Conservation (phyloP, 2,888 invertebrate genomes). For the Xylocampa areola region DNA sequence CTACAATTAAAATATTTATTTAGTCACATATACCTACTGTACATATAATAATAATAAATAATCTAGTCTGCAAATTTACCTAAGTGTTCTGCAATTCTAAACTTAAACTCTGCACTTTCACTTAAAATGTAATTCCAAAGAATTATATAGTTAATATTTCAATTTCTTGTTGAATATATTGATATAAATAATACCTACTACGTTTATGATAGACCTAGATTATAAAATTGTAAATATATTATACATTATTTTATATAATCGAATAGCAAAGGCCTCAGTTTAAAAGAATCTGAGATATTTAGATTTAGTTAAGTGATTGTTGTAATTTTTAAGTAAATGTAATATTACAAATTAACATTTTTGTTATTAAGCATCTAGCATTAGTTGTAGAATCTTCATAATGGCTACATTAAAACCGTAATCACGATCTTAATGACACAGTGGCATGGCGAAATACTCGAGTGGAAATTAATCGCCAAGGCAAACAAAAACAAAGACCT, state of each 20-base stretch:
- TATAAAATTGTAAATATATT: constrained; percentile 36
- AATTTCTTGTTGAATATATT: not conserved
- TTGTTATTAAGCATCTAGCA: not conserved
- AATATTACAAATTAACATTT: constrained; percentile 1
- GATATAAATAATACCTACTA: constrained; percentile 3
- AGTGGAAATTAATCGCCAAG: too few species aligned
- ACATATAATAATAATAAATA: constrained; percentile 25
- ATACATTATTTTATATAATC: constrained; percentile 38
- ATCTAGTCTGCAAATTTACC: constrained; percentile 18
- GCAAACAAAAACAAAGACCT: too few species aligned
- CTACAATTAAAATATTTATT: not conserved
- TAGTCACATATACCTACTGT: constrained; percentile 13
- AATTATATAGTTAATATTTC: constrained; percentile 2
- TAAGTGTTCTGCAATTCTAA: constrained; percentile 7
- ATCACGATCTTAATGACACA: too few species aligned
- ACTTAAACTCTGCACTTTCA: constrained; percentile 25
- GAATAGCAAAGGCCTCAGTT: constrained; percentile 55
- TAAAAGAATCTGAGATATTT: constrained; percentile 34
- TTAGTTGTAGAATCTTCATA: not conserved
- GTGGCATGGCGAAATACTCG: too few species aligned
- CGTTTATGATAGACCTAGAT: not conserved
- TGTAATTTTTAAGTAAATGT: constrained; percentile 10
- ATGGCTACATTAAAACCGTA: too few species aligned
- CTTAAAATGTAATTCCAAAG: constrained; percentile 11
- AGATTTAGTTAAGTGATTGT: constrained; percentile 21